A percentile compares a stretch with the other conserved stretches of the same genome.
phyloP scores from a whole-genome alignment of 2,888 invertebrate species.

The Syritta pipiens region DNA sequence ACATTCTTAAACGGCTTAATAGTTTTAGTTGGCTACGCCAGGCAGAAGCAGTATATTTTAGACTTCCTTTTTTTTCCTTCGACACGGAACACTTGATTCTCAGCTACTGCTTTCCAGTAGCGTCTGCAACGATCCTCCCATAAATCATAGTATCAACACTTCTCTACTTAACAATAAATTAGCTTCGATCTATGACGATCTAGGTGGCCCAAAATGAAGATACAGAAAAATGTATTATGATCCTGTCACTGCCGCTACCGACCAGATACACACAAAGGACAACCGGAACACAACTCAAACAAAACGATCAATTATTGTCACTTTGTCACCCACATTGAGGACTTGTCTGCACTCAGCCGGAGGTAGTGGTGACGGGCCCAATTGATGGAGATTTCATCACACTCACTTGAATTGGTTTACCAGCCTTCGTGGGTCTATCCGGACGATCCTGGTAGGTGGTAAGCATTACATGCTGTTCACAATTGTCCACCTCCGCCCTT shows the following conservation, averaged over 20 bases:
- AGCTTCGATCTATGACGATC: slow-evolving; percentile 56
- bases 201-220: slow-evolving; percentile 57
- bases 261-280: slow-evolving; percentile 44
- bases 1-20: no score
- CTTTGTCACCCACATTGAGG: slow-evolving; percentile 71
- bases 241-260: slow-evolving; percentile 28
- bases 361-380: slow-evolving; percentile 69
- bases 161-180: slow-evolving; percentile 58
- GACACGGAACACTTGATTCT: no score
- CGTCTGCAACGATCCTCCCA: slow-evolving; percentile 29
- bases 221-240: slow-evolving; percentile 22
- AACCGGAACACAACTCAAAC: slow-evolving; percentile 68
- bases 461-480: slow-evolving; percentile 66
- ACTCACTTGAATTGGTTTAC: slow-evolving; percentile 63
- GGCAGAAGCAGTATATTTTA: no score
- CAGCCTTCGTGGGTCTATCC: no score
- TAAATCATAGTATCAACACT: slow-evolving; percentile 60
- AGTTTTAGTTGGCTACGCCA: no score
- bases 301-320: slow-evolving; percentile 71
- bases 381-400: slow-evolving; percentile 70
- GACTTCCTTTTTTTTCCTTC: no score
- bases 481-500: slow-evolving; percentile 42
- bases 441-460: slow-evolving; percentile 62
- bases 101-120: slow-evolving; percentile 41
- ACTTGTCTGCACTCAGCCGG: slow-evolving; percentile 71